Conservation (phyloP, 2,113 vertebrate genomes). For the Petrocephalus microphthalmus region DNA sequence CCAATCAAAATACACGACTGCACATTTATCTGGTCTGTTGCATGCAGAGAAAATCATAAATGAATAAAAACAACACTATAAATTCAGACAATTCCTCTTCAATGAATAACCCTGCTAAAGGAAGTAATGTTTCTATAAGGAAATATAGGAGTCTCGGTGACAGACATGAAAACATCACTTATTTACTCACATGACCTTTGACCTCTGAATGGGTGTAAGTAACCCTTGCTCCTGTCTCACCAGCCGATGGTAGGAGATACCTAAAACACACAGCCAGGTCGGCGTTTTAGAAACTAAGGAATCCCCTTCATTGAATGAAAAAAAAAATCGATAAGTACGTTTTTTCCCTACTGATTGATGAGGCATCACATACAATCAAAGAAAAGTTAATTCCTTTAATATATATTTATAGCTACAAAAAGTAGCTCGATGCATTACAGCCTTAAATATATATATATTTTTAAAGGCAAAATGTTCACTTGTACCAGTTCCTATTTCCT, state of each 20-base stretch:
- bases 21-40: background rate
- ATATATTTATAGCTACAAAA: background rate
- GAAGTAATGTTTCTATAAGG: background rate
- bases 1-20: background rate
- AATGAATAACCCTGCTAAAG: background rate
- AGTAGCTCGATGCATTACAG: background rate
- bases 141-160: background rate
- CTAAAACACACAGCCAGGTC: slow-evolving; percentile 48
- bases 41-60: background rate
- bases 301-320: background rate
- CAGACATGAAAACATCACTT: background rate
- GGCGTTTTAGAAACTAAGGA: background rate
- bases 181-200: slow-evolving; percentile 77
- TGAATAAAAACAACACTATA: background rate
- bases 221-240: slow-evolving; percentile 87
- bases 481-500: background rate
- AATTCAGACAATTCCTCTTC: background rate
- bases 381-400: background rate
- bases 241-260: slow-evolving; percentile 87
- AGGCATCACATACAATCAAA: background rate
- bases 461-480: background rate
- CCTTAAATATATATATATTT: background rate
- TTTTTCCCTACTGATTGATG: background rate
- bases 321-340: background rate
- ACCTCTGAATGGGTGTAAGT: slow-evolving; percentile 50